Base-by-base conservation (phyloP, 1,140 invertebrate species). In the Hylyphantes graminicola region DNA sequence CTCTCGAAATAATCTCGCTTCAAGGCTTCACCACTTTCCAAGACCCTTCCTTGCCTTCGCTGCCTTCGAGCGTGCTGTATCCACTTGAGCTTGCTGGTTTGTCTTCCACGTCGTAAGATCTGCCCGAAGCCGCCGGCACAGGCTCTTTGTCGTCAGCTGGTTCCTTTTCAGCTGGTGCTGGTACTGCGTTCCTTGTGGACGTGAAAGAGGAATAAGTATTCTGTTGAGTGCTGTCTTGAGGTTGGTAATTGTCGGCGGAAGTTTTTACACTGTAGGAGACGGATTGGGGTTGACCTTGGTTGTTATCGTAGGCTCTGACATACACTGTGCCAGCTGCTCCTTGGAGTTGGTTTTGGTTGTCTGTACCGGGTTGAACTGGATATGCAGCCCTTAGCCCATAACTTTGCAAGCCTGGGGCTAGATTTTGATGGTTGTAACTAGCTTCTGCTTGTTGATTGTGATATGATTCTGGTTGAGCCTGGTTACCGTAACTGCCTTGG, bases 361-460 rank as follows among this genome's bases (percentile, higher is more conserved):
- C 68, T 15, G 0, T 13, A 0, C 72, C 80, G 5, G 61, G 2
- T n/a, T 83, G 70, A 6, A 75, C 51, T 13, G 70, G 55, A 57
- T 83, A 83, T 6, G 80, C 80, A 35, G 80, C 80, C 59, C 53
- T 74, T 12, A 83, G n/a, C 0, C 80, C 80, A 50, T 83, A 83
- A 57, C 75, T 64, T 57, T 83, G 80, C 8, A 83, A 63, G 11
- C 35, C 19, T 53, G 48, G 13, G 4, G 74, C 63, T 10, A 70
- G 15, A 15, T 77, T 61, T 21, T 55, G 55, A 50, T 68, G 61
- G 6, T 53, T 35, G 59, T 75, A 83, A 7, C 51, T 53, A 9
- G 15, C 59, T 67, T 65, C 70, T 7, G 70, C 65, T 1, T 59
- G 61, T 74, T 75, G 59, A 17, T 83, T 74, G 50, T 75, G 59